Base-by-base conservation (phyloP, 2,888 invertebrate genomes). In the Drosophila diplacantha region DNA sequence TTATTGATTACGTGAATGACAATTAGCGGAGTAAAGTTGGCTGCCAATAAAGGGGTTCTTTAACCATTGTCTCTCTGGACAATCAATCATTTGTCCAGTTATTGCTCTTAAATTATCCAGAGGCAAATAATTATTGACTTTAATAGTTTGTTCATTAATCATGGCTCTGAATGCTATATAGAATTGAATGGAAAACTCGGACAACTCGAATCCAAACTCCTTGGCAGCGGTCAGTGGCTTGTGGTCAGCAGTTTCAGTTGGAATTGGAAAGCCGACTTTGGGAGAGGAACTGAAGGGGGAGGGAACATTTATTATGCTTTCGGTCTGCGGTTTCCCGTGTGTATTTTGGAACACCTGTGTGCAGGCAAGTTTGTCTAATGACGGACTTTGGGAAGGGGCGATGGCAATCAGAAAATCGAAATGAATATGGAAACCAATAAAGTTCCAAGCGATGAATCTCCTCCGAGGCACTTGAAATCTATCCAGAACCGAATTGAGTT, bases 11-110 rank as follows among this genome's bases (percentile, higher is more conserved):
- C 59, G 41, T 67, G 53, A 50, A 57, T 47, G 57, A 62, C 71
- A 76, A 81, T 81, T 80, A 73, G 68, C 71, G 71, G 34, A 47
- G 52, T 58, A 64, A 26, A 57, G 50, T 37, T 16, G 41, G 26
- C 22, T 34, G 38, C 41, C 55, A 29, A 44, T 18, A 6, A 22
- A n/a, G 34, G 34, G n/a, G 26, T 35, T 47, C 24, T 60, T 58
- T 57, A 31, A 51, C 54, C 56, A n/a, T 60, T 22, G 35, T n/a
- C 24, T 35, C 18, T 6, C 22, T 14, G 37, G 22, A 11, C 47
- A 66, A 66, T 66, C 65, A 58, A 66, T 64, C 65, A 66, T 52
- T 37, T 37, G 65, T 49, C 41, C 51, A 49, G 51, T 52, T 58
- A 31, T 37, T 29, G 47, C 32, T 52, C 52, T 58, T 49, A 66